phyloP scores from a whole-genome alignment of 2,113 vertebrate genomes.

The Melanerpes formicivorus region DNA sequence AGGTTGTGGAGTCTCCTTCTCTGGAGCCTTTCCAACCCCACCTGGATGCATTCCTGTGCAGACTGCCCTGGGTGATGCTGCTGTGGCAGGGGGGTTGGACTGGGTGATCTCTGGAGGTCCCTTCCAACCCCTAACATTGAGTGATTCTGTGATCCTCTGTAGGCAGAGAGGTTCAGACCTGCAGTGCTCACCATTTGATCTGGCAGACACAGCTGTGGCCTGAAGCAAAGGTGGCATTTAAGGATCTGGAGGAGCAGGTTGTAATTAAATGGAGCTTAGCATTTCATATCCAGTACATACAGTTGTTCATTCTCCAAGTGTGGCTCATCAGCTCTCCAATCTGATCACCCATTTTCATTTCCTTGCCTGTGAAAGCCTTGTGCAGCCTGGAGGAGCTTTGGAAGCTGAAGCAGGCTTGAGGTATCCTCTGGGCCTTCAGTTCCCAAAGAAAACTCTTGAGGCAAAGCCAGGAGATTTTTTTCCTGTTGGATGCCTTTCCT shows the following conservation, averaged over 20 bases:
- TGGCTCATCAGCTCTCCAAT: constrained; percentile 6
- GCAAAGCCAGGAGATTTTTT: background rate
- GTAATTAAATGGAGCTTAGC: background rate
- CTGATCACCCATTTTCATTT: constrained; percentile 34
- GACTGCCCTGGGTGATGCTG: too few relatives aligned
- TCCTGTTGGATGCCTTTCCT: constrained; percentile 18
- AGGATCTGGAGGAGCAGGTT: background rate
- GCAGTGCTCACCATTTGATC: background rate
- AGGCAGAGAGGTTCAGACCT: background rate
- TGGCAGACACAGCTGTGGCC: background rate
- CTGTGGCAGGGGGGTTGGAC: too few relatives aligned
- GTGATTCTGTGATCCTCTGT: background rate
- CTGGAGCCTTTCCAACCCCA: too few relatives aligned
- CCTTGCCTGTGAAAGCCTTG: background rate
- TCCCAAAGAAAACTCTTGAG: background rate
- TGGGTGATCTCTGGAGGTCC: too few relatives aligned
- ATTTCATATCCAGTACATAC: background rate
- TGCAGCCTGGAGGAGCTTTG: background rate
- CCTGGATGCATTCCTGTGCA: too few relatives aligned
- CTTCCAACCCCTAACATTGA: too few relatives aligned
- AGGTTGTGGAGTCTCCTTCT: too few relatives aligned
- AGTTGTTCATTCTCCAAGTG: background rate
- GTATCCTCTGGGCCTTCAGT: background rate
- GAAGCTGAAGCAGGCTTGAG: background rate
- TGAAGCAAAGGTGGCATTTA: background rate